Conservation (phyloP, 2,888 invertebrate genomes). For the Mesodorylaimus sp. region DNA sequence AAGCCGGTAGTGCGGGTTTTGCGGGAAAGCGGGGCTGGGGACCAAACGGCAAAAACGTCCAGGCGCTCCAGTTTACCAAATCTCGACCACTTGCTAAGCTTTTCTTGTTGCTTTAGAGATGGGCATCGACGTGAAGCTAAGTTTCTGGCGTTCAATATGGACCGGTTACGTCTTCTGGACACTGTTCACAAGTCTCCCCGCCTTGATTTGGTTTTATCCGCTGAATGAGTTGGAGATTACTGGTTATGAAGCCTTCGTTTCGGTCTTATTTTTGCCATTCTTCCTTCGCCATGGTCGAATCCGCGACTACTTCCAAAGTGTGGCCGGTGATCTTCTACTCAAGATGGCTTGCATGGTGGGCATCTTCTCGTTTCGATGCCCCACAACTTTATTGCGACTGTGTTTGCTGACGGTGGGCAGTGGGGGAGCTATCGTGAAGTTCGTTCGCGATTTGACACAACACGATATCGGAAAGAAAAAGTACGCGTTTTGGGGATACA, state of each 20-base stretch:
- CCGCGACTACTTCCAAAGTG: too few relatives aligned
- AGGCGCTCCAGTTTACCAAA: too few relatives aligned
- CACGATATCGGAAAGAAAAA: slow-evolving; percentile 26
- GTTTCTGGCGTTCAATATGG: too few relatives aligned
- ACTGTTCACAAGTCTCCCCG: slow-evolving; percentile 30
- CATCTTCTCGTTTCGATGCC: slow-evolving; percentile 26
- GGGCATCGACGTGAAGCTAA: too few relatives aligned
- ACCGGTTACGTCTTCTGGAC: slow-evolving; percentile 34
- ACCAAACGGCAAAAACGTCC: too few relatives aligned
- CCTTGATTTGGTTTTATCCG: slow-evolving; percentile 36
- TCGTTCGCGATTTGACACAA: slow-evolving; percentile 26
- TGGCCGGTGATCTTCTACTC: slow-evolving; percentile 8
- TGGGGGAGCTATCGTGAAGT: slow-evolving; percentile 24
- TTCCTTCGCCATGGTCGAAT: too few relatives aligned
- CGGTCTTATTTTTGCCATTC: slow-evolving; percentile 27
- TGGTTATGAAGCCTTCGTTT: slow-evolving; percentile 32
- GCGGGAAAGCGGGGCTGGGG: too few relatives aligned
- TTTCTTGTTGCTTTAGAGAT: too few relatives aligned
- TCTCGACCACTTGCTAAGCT: too few relatives aligned
- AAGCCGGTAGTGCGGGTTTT: too few relatives aligned
- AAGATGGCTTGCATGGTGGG: slow-evolving; percentile 12
- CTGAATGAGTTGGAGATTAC: slow-evolving; percentile 33
- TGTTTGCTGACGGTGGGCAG: slow-evolving; percentile 26
- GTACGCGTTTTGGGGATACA: too few relatives aligned
- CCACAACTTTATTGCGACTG: slow-evolving; percentile 19